These are phyloP conservation scores for Orbicella faveolata DNA, from an alignment of 64 coral and sea anemone species.

Conservation along the genomic window DNA sequence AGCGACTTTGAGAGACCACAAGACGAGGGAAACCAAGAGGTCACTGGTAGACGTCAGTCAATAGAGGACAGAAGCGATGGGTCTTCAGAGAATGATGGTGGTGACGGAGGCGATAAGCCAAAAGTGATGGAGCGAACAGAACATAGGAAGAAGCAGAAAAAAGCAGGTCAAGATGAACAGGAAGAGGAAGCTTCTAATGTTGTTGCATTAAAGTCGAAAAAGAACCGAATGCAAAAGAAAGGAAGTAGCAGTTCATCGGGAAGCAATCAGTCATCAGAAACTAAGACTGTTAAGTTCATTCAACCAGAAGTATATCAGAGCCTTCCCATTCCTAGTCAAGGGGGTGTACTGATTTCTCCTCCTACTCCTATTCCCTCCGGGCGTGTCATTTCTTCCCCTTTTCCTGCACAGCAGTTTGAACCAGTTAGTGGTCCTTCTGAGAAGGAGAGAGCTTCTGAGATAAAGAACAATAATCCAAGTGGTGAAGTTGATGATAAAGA, in stretches of 20 bases:
- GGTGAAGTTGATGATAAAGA: background rate
- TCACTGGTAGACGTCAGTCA: background rate
- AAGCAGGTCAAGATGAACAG: constrained; percentile 23
- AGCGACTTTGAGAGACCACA: constrained; percentile 3
- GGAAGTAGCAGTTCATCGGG: constrained; percentile 21
- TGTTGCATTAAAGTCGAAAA: constrained; percentile 30
- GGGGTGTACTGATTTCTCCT: constrained; percentile 44
- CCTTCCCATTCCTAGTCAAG: constrained; percentile 45
- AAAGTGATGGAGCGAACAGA: background rate
- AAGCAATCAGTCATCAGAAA: constrained; percentile 26
- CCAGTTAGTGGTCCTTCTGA: background rate
- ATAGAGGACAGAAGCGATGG: background rate
- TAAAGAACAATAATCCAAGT: background rate
- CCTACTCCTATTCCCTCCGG: constrained; percentile 75
- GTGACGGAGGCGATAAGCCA: background rate
- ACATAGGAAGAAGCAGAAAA: background rate
- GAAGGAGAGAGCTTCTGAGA: constrained; percentile 13
- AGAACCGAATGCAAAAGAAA: constrained; percentile 19
- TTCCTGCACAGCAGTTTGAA: constrained; percentile 13
- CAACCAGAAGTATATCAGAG: constrained; percentile 76
- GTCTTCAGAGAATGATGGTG: background rate
- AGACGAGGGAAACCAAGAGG: background rate
- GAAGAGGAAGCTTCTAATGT: background rate
- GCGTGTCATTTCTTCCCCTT: constrained; percentile 69
- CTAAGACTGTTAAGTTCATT: constrained; percentile 72